phyloP scores from a whole-genome alignment of 2,113 vertebrate species.

The Atractosteus spatula region DNA sequence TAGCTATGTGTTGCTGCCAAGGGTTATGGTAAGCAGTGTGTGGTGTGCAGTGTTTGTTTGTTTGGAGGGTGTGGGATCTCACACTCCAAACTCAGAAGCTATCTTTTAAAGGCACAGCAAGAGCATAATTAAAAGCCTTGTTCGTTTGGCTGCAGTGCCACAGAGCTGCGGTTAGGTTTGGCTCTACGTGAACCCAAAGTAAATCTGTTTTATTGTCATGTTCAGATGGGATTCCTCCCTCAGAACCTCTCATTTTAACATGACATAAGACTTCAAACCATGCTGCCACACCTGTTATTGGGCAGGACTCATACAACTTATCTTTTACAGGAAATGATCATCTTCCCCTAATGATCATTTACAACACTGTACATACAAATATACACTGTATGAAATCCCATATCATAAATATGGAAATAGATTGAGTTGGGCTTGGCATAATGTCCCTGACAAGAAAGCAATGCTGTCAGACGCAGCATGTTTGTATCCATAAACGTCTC shows the following conservation, averaged over 20 bases:
- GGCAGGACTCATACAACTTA: no score
- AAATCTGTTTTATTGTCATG: not conserved
- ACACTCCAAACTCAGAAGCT: constrained; percentile 9
- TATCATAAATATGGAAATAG: no score
- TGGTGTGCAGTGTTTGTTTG: constrained; percentile 32
- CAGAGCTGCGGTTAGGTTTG: constrained; percentile 14
- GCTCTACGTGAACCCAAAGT: constrained; percentile 17
- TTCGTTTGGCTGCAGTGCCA: constrained; percentile 8
- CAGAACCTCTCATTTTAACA: no score
- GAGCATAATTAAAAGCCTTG: constrained; percentile 4
- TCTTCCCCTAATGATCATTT: no score
- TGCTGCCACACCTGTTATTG: no score
- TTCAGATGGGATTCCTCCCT: not conserved
- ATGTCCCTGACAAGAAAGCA: constrained; percentile 7
- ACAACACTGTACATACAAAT: no score
- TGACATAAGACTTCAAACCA: no score
- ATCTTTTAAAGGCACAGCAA: constrained; percentile 4
- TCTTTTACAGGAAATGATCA: no score
- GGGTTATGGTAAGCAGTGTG: constrained; percentile 28
- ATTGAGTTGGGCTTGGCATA: no score
- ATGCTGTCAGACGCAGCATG: constrained; percentile 26
- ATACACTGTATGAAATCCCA: no score
- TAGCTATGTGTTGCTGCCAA: constrained; percentile 31
- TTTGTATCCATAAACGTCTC: constrained; percentile 47
- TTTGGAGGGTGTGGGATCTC: constrained; percentile 14